phyloP scores from a whole-genome alignment of 2,888 invertebrate genomes.

The Bhutanitis thaidina region DNA sequence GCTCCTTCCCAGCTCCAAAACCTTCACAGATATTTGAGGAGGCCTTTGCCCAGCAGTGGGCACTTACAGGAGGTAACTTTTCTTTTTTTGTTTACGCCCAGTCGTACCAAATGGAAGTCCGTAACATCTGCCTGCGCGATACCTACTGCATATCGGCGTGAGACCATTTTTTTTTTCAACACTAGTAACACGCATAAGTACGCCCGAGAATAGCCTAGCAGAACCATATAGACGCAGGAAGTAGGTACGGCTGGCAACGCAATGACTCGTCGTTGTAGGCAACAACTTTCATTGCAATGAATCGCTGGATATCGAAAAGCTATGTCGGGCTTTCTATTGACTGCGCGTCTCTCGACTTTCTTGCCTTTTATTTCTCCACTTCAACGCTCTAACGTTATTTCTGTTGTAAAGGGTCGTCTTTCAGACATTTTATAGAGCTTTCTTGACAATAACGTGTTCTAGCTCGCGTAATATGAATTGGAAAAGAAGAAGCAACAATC shows the following conservation, averaged over 20 bases:
- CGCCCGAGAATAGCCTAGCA: too few relatives aligned
- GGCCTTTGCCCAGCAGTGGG: too few relatives aligned
- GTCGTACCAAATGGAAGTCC: too few relatives aligned
- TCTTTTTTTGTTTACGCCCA: too few relatives aligned
- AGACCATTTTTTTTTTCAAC: too few relatives aligned
- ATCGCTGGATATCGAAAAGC: conserved; percentile 13
- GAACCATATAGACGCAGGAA: too few relatives aligned
- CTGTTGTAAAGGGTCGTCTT: conserved; percentile 7
- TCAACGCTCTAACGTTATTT: conserved; percentile 8
- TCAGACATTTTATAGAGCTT: conserved; percentile 8
- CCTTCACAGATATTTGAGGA: too few relatives aligned
- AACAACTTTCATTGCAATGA: conserved; percentile 13
- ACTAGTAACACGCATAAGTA: too few relatives aligned
- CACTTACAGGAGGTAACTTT: too few relatives aligned
- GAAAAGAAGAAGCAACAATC: not conserved
- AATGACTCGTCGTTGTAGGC: not conserved
- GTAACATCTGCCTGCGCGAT: too few relatives aligned
- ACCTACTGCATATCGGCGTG: too few relatives aligned
- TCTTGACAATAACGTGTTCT: not conserved
- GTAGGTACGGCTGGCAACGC: conserved; percentile 6
- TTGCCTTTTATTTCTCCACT: conserved; percentile 14
- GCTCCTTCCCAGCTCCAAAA: too few relatives aligned
- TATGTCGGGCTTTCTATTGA: conserved; percentile 15
- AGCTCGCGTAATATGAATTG: not conserved
- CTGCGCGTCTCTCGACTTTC: conserved; percentile 12